A percentile compares a stretch with the other conserved stretches of the same genome.
These are phyloP conservation scores for Thoracochromis brauschi DNA, from an alignment of 2,113 vertebrate genomes.

Conservation along the genomic window DNA sequence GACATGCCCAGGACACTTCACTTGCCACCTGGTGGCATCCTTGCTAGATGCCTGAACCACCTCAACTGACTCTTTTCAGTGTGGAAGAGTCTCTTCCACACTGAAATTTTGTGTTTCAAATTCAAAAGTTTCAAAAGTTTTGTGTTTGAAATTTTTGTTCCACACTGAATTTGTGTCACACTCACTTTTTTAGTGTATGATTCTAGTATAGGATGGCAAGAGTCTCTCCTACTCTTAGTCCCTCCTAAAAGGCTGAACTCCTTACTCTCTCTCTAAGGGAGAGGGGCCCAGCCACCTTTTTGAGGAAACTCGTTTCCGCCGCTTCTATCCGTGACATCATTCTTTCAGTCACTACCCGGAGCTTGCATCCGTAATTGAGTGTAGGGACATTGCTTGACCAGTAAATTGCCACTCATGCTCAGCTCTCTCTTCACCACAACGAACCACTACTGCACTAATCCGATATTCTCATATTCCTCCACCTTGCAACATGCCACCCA, in stretches of 20 bases:
- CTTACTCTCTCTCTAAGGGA: neutral
- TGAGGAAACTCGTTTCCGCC: fast-evolving
- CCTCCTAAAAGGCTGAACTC: neutral
- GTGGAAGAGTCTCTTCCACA: no score
- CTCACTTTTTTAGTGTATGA: neutral
- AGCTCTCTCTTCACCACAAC: neutral
- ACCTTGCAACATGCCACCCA: neutral
- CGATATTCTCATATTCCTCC: neutral
- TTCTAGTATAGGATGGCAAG: neutral
- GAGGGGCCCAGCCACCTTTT: neutral
- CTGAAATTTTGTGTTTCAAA: no score
- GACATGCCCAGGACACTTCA: neutral
- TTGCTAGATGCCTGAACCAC: neutral
- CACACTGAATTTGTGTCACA: neutral
- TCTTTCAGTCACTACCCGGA: neutral
- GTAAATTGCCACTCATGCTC: neutral
- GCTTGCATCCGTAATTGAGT: neutral
- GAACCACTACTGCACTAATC: neutral
- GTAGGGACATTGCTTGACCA: neutral
- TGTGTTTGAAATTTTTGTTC: no score
- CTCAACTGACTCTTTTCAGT: neutral
- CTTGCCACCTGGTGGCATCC: neutral
- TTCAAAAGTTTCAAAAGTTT: no score
- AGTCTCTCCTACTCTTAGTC: neutral
- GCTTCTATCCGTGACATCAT: neutral